A percentile compares a stretch with the other conserved stretches of the same genome.
phyloP scores from a whole-genome alignment of 2,113 vertebrate species.

The Hystrix cristata region DNA sequence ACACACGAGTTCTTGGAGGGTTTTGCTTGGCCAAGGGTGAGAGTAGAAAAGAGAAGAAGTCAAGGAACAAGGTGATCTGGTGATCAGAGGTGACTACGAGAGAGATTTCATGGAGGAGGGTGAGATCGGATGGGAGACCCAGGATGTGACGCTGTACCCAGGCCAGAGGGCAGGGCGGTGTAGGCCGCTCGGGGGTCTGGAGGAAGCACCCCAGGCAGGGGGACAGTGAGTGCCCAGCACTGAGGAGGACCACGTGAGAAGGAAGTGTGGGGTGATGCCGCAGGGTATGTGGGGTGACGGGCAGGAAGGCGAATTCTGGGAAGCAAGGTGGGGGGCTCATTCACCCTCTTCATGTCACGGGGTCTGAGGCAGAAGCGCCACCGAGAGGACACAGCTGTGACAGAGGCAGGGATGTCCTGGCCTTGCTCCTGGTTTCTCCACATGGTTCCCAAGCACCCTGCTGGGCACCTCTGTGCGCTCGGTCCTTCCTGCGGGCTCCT shows the following conservation, averaged over 20 bases:
- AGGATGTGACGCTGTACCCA: neutral
- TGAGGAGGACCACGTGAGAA: neutral
- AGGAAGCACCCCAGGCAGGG: neutral
- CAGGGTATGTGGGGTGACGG: neutral
- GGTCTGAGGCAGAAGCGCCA: no score
- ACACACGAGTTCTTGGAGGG: rapidly evolving
- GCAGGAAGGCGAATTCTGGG: neutral
- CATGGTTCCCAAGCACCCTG: neutral
- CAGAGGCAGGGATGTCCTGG: no score
- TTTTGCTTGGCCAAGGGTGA: neutral
- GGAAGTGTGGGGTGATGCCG: neutral
- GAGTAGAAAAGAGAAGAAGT: neutral
- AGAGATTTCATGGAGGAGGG: rapidly evolving
- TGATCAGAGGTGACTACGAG: rapidly evolving
- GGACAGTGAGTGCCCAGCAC: neutral
- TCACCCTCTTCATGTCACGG: no score
- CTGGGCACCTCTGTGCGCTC: neutral
- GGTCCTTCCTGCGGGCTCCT: neutral
- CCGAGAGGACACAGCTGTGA: no score
- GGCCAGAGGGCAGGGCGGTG: neutral
- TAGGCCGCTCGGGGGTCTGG: neutral
- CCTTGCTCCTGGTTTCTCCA: no score
- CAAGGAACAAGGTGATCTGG: neutral
- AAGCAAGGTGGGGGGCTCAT: no score
- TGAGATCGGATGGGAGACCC: rapidly evolving